Evolutionary conservation across 1,140 invertebrate genomes (phyloP).

Genomic region (Ceratitis capitata): DNA sequence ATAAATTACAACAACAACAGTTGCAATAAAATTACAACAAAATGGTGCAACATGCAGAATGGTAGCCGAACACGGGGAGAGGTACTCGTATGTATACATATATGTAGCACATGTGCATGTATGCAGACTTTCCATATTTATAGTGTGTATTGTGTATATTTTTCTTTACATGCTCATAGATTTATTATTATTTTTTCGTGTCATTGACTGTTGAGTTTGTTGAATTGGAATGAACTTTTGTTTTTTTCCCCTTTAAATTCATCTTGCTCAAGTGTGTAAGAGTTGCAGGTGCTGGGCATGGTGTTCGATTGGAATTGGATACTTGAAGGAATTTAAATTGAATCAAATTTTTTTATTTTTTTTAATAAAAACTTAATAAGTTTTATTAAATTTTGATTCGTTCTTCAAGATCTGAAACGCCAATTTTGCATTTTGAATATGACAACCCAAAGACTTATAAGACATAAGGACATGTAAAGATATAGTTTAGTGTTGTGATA

Average conservation of each 20-base stretch:
- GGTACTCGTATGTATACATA: not conserved
- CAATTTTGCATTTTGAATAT: too few relatives aligned
- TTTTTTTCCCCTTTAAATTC: not conserved
- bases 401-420: too few relatives aligned
- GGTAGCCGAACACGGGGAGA: too few relatives aligned
- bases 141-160: not conserved
- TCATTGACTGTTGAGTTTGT: not conserved
- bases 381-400: too few relatives aligned
- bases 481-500: too few relatives aligned
- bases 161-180: not conserved
- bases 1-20: constrained; percentile 38
- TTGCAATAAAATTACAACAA: constrained; percentile 31
- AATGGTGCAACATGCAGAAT: not conserved
- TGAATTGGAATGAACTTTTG: not conserved
- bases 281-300: too few relatives aligned
- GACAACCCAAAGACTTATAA: too few relatives aligned
- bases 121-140: not conserved
- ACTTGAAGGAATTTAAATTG: too few relatives aligned
- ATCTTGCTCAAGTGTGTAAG: not conserved
- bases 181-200: not conserved
- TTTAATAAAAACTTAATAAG: too few relatives aligned
- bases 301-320: too few relatives aligned
- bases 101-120: not conserved
- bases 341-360: too few relatives aligned
- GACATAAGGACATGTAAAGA: too few relatives aligned